A percentile compares a stretch with the other conserved stretches of the same genome.
These are phyloP conservation scores for Gymnoscopelus braueri DNA, from an alignment of 2,797 vertebrate species.

Conservation along the genomic window DNA sequence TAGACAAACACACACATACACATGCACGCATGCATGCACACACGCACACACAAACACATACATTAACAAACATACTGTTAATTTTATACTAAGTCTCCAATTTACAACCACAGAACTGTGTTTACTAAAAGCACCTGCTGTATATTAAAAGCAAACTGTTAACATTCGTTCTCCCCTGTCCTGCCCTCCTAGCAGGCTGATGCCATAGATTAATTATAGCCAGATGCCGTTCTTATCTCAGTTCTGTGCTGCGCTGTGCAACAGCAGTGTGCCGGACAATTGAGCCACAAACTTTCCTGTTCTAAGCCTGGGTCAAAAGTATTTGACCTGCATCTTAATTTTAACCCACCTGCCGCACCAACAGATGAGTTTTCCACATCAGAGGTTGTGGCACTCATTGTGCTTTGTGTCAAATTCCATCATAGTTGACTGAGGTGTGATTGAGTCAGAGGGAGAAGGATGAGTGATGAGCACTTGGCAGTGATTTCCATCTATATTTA, in stretches of 20 bases:
- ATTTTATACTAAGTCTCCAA: not conserved
- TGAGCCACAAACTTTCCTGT: constrained; percentile 16
- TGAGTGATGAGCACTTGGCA: constrained; percentile 50
- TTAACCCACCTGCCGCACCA: not conserved
- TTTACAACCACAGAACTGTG: constrained; percentile 62
- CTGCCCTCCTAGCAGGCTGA: constrained; percentile 30
- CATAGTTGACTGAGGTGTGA: constrained; percentile 8
- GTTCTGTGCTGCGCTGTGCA: constrained; percentile 24
- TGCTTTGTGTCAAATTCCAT: too few species aligned
- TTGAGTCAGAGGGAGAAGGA: constrained; percentile 24
- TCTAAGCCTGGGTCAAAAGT: not conserved
- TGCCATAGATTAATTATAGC: constrained; percentile 71
- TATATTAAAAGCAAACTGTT: constrained; percentile 50
- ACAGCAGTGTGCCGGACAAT: constrained; percentile 4
- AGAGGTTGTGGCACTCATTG: too few species aligned
- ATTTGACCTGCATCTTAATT: constrained; percentile 3
- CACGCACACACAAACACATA: not conserved
- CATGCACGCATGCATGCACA: not conserved
- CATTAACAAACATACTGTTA: not conserved
- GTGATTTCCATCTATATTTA: constrained; percentile 76
- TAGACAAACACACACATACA: not conserved
- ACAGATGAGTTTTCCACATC: not conserved
- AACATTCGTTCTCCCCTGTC: constrained; percentile 44
- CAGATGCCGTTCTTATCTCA: constrained; percentile 50
- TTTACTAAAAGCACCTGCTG: constrained; percentile 44